Evolutionary conservation across 2,888 invertebrate species (phyloP), one percentile per base, ranked within the genome.

Genomic region (Argyresthia goedartella): DNA sequence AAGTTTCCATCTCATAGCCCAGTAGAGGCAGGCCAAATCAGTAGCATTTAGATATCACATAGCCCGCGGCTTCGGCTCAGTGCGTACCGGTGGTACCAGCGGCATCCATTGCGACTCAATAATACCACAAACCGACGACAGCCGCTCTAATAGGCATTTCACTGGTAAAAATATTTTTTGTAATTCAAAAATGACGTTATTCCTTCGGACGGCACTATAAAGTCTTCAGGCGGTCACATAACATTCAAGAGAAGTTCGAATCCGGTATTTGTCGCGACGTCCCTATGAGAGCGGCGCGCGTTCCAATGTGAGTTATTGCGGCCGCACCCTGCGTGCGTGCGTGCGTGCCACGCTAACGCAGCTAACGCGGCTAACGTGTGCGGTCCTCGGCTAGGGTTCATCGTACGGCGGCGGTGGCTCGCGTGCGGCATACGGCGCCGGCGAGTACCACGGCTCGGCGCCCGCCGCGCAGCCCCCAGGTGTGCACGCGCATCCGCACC

Each of bases 371-470:
- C 52, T 52, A 52, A 34, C 36, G 41, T 52, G 52, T n/a, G 52
- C 15, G 54, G 56, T 25, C 25, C 55, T 50, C 51, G 52, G 52
- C 53, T 77, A 88, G 87, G 85, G 85, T 69, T 87, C 88, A 57
- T 74, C 88, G 75, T 88, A 88, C 78, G 87, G 82, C 71, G 79
- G 77, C 65, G 81, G 77, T 71, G 84, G 74, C 61, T 75, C 82
- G 68, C 81, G 87, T 62, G 67, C 65, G 52, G 78, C 78, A 67
- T 73, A 72, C 64, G 75, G 69, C 63, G 81, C 71, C 67, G 61
- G 66, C 66, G 81, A 84, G 71, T 85, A 84, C 81, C 81, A 79
- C 76, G 77, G 66, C 63, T 59, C 76, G 65, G 75, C 79, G 67
- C 67, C 72, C 61, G 71, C 72, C 65, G 73, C 77, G 61, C 81